These are phyloP conservation scores for Pyrrhura leucotis DNA, from an alignment of 2,797 vertebrate genomes.

Conservation along the genomic window DNA sequence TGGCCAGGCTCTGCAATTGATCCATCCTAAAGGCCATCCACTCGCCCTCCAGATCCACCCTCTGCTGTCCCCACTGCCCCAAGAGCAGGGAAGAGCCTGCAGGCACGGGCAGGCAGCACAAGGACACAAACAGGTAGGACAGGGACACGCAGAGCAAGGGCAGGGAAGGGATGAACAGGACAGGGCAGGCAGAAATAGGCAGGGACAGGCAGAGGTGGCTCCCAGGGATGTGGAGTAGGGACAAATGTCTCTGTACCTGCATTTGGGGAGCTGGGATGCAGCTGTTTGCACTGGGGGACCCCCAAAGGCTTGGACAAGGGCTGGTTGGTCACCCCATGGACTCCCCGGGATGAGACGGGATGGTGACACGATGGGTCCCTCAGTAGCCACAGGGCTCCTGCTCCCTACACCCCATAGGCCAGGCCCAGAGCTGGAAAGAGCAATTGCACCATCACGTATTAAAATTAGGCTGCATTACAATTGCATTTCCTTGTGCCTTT, in stretches of 20 bases:
- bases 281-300: background rate
- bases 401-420: background rate
- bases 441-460: background rate
- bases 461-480: slow-evolving; percentile 7
- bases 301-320: background rate
- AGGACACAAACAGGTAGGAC: background rate
- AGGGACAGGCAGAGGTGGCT: background rate
- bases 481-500: slow-evolving; percentile 40
- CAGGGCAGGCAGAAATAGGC: background rate
- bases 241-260: background rate
- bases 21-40: background rate
- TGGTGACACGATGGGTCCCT: background rate
- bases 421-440: background rate
- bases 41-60: accelerated
- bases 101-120: background rate
- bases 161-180: background rate
- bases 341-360: background rate
- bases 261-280: background rate
- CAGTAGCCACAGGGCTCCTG: background rate
- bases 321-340: background rate
- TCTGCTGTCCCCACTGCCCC: accelerated
- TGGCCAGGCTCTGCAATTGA: background rate
- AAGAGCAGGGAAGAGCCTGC: accelerated
- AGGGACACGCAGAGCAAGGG: background rate
- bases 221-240: background rate